A percentile compares a stretch with the other conserved stretches of the same genome.
These are phyloP conservation scores for Tolypeutes matacus DNA, from an alignment of 2,797 vertebrate species.

Conservation along the genomic window DNA sequence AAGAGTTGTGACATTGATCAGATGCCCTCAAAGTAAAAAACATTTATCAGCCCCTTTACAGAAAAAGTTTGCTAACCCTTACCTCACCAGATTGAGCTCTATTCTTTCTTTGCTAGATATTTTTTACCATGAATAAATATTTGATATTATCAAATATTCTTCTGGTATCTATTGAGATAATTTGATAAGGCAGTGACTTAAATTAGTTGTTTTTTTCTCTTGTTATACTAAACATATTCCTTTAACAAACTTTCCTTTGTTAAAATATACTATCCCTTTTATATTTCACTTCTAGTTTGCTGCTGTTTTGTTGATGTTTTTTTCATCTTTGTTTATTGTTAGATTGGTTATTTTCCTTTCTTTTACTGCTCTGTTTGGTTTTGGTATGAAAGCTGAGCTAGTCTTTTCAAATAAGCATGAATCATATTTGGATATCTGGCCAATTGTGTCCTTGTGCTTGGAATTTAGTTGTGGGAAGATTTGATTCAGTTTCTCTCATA, in stretches of 20 bases:
- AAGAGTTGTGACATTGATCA: background rate
- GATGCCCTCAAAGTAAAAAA: background rate
- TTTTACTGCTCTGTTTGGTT: constrained; percentile 20
- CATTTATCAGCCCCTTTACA: background rate
- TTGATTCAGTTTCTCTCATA: constrained; percentile 62
- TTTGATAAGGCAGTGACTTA: background rate
- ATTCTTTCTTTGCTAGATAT: background rate
- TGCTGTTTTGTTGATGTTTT: background rate
- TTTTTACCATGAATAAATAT: background rate
- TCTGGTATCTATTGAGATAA: constrained; percentile 18
- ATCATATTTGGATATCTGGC: background rate
- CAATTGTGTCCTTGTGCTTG: background rate
- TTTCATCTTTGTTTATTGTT: constrained; percentile 55
- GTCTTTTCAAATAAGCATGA: constrained; percentile 39
- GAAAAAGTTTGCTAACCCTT: background rate
- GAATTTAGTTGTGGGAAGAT: constrained; percentile 56
- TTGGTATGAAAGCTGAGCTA: constrained; percentile 17
- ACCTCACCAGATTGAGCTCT: constrained; percentile 2
- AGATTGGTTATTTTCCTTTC: background rate
- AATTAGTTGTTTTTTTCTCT: background rate
- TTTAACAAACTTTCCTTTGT: constrained; percentile 20
- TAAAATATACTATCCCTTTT: background rate
- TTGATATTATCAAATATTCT: constrained; percentile 22
- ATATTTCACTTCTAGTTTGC: constrained; percentile 27
- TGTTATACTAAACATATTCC: constrained; percentile 16